These are phyloP conservation scores for Notothenia coriiceps DNA, from an alignment of 2,113 vertebrate genomes.

Conservation along the genomic window DNA sequence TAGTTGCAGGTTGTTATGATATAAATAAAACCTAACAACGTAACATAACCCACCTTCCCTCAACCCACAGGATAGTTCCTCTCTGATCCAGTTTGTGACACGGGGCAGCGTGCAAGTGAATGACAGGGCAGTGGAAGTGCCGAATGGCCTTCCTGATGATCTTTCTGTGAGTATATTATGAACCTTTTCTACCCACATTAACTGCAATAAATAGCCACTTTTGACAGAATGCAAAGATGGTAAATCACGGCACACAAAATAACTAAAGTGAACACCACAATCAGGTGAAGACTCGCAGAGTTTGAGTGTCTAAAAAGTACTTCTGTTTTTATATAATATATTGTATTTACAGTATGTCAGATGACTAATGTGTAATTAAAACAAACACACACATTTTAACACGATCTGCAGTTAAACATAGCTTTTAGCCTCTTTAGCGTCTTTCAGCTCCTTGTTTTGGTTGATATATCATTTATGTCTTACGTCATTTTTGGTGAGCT, in stretches of 20 bases:
- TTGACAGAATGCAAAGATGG: not conserved
- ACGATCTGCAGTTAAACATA: not conserved
- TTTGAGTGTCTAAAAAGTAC: not conserved
- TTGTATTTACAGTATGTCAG: not conserved
- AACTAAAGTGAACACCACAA: not conserved
- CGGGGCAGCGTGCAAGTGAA: slow-evolving; percentile 88
- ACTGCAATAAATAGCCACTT: not conserved
- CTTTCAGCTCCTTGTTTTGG: not conserved
- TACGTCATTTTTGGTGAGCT: not conserved
- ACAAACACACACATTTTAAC: not conserved
- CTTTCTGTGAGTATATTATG: slow-evolving; percentile 87
- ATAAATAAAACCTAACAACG: not conserved
- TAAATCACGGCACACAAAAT: not conserved
- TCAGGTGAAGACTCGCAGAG: not conserved
- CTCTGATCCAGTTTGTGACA: slow-evolving; percentile 96
- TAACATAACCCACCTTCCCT: not conserved
- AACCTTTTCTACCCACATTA: not conserved
- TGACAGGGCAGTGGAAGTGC: slow-evolving; percentile 87
- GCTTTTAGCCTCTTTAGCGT: not conserved
- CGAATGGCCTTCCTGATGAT: slow-evolving; percentile 89
- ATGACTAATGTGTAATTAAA: not conserved
- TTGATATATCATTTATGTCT: not conserved
- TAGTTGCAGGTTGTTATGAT: not conserved
- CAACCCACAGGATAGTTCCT: slow-evolving; percentile 91
- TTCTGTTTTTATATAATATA: not conserved